These are phyloP conservation scores for Lycaon pictus DNA, from an alignment of 2,113 vertebrate genomes.

Conservation along the genomic window DNA sequence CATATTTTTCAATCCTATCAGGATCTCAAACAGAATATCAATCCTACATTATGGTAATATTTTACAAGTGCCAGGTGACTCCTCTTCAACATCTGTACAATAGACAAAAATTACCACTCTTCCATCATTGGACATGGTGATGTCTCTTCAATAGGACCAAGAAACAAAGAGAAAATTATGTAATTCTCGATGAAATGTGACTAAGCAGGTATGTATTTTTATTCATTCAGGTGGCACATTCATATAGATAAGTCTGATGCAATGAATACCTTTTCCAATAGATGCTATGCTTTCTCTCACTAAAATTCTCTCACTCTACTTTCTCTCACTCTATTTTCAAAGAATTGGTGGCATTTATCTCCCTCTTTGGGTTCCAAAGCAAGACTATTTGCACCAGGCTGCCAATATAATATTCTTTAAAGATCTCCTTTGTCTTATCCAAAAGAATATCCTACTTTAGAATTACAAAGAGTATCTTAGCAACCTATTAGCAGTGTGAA, in stretches of 20 bases:
- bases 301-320: background rate
- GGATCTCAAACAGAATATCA: background rate
- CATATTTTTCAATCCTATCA: background rate
- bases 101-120: background rate
- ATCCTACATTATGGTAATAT: background rate
- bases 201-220: background rate
- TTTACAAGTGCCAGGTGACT: conserved; percentile 18
- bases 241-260: background rate
- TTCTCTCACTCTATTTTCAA: background rate
- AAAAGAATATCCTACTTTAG: background rate
- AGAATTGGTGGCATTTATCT: background rate
- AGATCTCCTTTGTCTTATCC: background rate
- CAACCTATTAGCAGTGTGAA: background rate
- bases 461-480: background rate
- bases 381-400: background rate
- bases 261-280: background rate
- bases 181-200: background rate
- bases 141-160: background rate
- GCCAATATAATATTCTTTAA: background rate
- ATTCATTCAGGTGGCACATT: background rate
- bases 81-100: background rate
- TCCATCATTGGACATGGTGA: background rate
- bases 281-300: background rate
- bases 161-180: background rate
- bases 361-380: background rate